Evolutionary conservation across 2,797 vertebrate genomes (phyloP).

Genomic region (Cirrhinus molitorella): DNA sequence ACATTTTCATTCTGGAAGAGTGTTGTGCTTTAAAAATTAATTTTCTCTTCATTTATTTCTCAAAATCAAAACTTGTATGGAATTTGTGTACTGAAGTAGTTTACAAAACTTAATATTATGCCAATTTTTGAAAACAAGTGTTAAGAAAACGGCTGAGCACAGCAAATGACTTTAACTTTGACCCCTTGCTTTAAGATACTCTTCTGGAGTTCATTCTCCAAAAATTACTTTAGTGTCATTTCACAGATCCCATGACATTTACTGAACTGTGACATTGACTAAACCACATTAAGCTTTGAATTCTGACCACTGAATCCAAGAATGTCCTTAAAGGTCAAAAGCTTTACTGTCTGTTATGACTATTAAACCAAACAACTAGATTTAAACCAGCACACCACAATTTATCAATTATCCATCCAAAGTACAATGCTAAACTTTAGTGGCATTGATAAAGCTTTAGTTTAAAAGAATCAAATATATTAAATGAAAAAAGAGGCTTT

Average conservation of each 20-base stretch:
- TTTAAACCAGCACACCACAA: not conserved
- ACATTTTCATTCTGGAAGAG: too few species aligned
- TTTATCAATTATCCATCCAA: not conserved
- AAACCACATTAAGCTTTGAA: slow-evolving; percentile 14
- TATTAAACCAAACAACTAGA: not conserved
- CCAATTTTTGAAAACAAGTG: too few species aligned
- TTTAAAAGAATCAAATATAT: not conserved
- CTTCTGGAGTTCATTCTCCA: not conserved
- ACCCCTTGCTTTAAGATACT: too few species aligned
- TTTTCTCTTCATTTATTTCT: not conserved
- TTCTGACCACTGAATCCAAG: not conserved
- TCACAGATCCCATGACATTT: slow-evolving; percentile 5
- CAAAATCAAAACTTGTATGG: not conserved
- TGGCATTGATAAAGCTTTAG: not conserved
- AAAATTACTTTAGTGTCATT: not conserved
- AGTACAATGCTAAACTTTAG: not conserved
- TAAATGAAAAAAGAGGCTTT: not conserved
- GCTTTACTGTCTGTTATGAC: slow-evolving; percentile 6
- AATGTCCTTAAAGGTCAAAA: slow-evolving; percentile 11
- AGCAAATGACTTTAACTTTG: not conserved
- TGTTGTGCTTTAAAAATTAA: too few species aligned
- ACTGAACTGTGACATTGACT: not conserved
- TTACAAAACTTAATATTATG: not conserved
- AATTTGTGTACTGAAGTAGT: not conserved
- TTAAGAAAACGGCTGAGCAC: too few species aligned